Base-by-base conservation (phyloP, 2,113 vertebrate species). In the Leuciscus idus region DNA sequence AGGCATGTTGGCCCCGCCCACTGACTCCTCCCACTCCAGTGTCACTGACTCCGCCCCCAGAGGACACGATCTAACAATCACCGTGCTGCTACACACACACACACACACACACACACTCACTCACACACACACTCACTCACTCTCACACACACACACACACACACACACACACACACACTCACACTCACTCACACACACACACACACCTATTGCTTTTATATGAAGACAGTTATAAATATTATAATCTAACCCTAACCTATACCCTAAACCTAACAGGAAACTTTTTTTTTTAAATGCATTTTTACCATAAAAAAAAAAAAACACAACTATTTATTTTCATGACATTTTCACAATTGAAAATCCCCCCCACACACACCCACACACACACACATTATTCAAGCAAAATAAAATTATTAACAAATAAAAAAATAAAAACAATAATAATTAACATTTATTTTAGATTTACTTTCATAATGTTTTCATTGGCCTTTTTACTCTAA, bases 1-100 rank as follows among this genome's bases (percentile, higher is more conserved):
- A 84, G n/a, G 52, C 50, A 48, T 62, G 33, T 23, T 90, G 48
- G 61, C 86, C 87, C 75, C 89, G 61, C 87, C 90, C 87, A 10
- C 13, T 70, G 13, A 33, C 21, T 7, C 33, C 46, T 26, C 83
- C 76, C 86, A 21, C 30, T 17, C 4, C n/a, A 79, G 33, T 66
- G 15, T 77, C 28, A 33, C 46, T 61, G 43, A 21, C 81, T 74
- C 70, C 55, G 28, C 84, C 83, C 80, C 55, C 74, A 73, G 19
- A 59, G 26, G 39, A 23, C 33, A 77, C 19, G 3, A 57, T 62
- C 70, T 74, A 84, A 50, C 74, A 87, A 74, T 84, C 55, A 70
- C 74, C 73, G 52, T 84, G 72, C 76, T n/a, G 64, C 39, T 46
- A 77, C 76, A 61, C 59, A 83, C 59, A 74, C 39, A 80, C n/a